Evolutionary conservation across 2,888 invertebrate species (phyloP), one percentile per base, ranked within the genome.

Genomic region (Lochmaea capreae): DNA sequence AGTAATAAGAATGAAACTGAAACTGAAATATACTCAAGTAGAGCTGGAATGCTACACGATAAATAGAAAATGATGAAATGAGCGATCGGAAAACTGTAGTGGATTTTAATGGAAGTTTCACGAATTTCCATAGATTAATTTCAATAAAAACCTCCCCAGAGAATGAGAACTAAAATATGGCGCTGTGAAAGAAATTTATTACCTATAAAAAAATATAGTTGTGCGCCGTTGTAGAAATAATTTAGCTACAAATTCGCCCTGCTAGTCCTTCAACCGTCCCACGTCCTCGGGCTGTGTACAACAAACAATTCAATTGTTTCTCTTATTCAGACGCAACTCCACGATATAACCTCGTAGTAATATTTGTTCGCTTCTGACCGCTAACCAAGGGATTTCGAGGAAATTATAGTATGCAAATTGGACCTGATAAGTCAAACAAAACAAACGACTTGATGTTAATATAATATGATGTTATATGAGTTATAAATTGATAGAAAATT

Each of bases 251-350:
- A 63, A 43, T 33, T n/a, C n/a, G n/a, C 33, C 61, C 39, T 39
- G 16, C 18, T 16, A 63, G 65, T 33, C 52, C 18, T 39, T 16
- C 54, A 54, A 66, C 65, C 42, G 66, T 16, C 66, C 39, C 26
- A 26, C 59, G 68, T 77, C 78, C 77, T 73, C 67, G 57, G 76
- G 79, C 80, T 80, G 69, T 79, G 77, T 80, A 74, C 80, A 57
- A 59, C 72, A 52, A 73, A 77, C 71, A 69, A 76, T 78, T 76
- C 78, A 76, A 79, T 78, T 79, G 76, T 79, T 73, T 70, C 66
- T 71, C 66, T 61, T 66, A 73, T 65, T 73, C 68, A 74, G 54
- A 67, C 71, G 59, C 59, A 58, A 72, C 65, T 69, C 42, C 26
- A 63, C 68, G 73, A 69, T 65, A 22, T 22, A 67, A 67, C 67